Percentiles rank a stretch among this genome's conserved stretches.
Evolutionary conservation across 2,888 invertebrate genomes (phyloP).

Genomic region (Chalcis sispes): DNA sequence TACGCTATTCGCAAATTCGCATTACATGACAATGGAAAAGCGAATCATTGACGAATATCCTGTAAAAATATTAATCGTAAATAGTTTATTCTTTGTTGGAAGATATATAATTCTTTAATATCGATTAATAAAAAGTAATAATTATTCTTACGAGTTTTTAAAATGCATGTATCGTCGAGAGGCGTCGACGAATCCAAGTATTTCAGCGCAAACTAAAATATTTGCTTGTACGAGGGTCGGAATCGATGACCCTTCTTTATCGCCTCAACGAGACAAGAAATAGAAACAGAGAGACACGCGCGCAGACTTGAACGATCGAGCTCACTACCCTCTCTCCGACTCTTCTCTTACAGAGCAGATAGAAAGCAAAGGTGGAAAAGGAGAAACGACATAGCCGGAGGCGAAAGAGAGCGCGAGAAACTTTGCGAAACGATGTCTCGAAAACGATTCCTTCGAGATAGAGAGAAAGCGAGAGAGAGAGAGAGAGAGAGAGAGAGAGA

Average conservation of each 20-base stretch:
- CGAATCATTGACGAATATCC: no score
- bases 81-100: no score
- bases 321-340: neutral
- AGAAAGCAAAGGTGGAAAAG: slow-evolving; percentile 40
- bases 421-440: slow-evolving; percentile 37
- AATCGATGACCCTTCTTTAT: slow-evolving; percentile 19
- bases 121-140: no score
- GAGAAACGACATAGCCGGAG: slow-evolving; percentile 29
- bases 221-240: no score
- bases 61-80: no score
- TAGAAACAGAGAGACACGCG: no score
- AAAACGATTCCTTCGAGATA: slow-evolving; percentile 6
- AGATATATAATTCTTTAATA: no score
- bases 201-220: no score
- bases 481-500: neutral
- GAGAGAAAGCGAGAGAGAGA: neutral
- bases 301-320: neutral
- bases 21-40: slow-evolving; percentile 7
- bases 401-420: slow-evolving; percentile 48
- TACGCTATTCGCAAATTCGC: neutral
- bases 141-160: no score
- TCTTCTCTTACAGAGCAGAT: neutral
- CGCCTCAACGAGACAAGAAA: no score
- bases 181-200: no score
- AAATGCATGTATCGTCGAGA: no score